Evolutionary conservation across 2,113 vertebrate species (phyloP).

Genomic region (Gallinago media): DNA sequence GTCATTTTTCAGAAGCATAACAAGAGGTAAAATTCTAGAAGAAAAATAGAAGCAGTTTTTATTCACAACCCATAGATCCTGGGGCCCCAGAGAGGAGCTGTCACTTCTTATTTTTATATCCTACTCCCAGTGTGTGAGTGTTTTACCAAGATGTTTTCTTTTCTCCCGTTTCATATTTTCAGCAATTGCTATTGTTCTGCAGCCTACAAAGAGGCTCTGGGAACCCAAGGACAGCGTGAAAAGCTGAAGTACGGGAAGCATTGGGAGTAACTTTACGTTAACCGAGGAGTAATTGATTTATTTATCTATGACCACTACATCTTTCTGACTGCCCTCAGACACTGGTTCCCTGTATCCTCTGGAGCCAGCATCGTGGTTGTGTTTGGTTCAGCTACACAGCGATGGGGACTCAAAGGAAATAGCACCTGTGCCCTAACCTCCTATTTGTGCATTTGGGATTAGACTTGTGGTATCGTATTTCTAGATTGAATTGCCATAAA

Average conservation of each 20-base stretch:
- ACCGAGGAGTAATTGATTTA: neutral
- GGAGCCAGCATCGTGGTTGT: fast-evolving
- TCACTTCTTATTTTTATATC: slow-evolving; percentile 51
- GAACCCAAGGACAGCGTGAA: slow-evolving; percentile 26
- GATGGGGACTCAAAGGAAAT: neutral
- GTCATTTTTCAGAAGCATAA: slow-evolving; percentile 26
- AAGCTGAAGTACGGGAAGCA: neutral
- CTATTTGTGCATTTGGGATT: neutral
- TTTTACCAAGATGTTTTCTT: slow-evolving; percentile 46
- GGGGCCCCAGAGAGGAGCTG: slow-evolving; percentile 22
- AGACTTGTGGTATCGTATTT: neutral
- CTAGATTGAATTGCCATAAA: neutral
- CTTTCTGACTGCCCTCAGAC: neutral
- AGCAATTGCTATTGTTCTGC: slow-evolving; percentile 50
- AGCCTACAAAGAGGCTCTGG: neutral
- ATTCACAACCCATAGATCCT: slow-evolving; percentile 3
- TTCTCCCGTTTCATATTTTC: slow-evolving; percentile 13
- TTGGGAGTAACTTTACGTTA: neutral
- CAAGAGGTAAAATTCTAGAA: neutral
- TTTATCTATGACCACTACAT: neutral
- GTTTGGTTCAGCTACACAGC: neutral
- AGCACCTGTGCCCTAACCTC: neutral
- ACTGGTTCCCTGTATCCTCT: fast-evolving
- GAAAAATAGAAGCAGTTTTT: neutral
- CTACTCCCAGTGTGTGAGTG: neutral